Evolutionary conservation across 1,140 invertebrate species (phyloP).

Genomic region (Venturia canescens): DNA sequence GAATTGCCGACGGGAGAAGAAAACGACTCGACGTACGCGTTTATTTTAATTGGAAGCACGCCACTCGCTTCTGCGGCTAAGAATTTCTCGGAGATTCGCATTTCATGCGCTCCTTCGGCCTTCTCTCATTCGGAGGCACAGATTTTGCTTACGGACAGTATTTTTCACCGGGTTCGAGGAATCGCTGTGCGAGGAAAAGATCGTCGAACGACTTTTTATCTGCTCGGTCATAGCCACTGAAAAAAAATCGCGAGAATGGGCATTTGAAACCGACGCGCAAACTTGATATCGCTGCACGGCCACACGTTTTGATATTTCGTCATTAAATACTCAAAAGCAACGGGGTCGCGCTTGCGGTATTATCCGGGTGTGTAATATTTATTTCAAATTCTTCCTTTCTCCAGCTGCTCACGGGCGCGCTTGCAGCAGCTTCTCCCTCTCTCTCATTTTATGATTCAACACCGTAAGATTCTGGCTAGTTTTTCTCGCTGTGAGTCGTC

Average conservation of each 20-base stretch:
- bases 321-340: too few relatives aligned
- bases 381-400: too few relatives aligned
- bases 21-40: conserved; percentile 20
- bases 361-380: too few relatives aligned
- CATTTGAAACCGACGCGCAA: too few relatives aligned
- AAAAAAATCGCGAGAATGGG: too few relatives aligned
- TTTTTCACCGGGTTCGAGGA: too few relatives aligned
- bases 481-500: conserved; percentile 15
- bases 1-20: background rate
- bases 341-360: too few relatives aligned
- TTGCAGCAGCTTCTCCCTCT: background rate
- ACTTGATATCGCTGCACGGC: too few relatives aligned
- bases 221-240: too few relatives aligned
- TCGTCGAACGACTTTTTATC: background rate
- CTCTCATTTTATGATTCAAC: background rate
- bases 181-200: background rate
- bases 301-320: too few relatives aligned
- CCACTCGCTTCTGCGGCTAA: conserved; percentile 5
- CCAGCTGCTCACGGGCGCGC: too few relatives aligned
- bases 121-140: background rate
- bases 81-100: conserved; percentile 45
- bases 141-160: too few relatives aligned
- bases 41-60: conserved; percentile 58
- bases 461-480: background rate
- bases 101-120: background rate